These are phyloP conservation scores for Poeciliopsis infans DNA, from an alignment of 2,797 vertebrate species.

Conservation along the genomic window DNA sequence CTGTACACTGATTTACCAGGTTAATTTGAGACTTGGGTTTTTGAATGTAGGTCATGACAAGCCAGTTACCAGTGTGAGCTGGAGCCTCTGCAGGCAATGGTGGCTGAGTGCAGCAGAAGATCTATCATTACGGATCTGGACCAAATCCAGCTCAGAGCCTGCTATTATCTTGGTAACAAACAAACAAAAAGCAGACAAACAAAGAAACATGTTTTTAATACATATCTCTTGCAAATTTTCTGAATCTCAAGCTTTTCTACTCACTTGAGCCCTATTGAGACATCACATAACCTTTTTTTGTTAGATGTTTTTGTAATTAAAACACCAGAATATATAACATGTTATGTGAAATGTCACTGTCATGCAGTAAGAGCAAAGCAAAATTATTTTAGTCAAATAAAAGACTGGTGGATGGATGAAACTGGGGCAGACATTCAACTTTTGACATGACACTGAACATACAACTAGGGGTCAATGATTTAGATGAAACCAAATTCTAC, in stretches of 20 bases:
- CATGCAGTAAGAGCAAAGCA: neutral
- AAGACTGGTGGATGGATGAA: neutral
- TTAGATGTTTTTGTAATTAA: neutral
- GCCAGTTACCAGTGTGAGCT: constrained; percentile 83
- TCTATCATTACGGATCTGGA: constrained; percentile 85
- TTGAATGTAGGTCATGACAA: constrained; percentile 85
- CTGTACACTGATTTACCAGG: constrained; percentile 29
- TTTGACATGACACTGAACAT: too few relatives aligned
- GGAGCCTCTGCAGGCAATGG: constrained; percentile 87
- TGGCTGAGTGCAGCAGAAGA: constrained; percentile 88
- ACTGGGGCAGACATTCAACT: too few relatives aligned
- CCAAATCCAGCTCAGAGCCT: constrained; percentile 70
- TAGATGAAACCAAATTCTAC: constrained; percentile 1
- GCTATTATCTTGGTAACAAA: constrained; percentile 83
- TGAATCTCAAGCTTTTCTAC: neutral
- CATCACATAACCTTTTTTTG: constrained; percentile 3
- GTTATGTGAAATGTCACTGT: neutral
- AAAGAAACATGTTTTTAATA: neutral
- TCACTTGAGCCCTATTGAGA: constrained; percentile 24
- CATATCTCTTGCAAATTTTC: constrained; percentile 13
- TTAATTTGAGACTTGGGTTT: constrained; percentile 32
- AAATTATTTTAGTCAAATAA: neutral
- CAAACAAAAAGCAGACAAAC: too few relatives aligned
- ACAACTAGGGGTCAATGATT: too few relatives aligned
- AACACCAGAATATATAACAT: neutral